phyloP scores from a whole-genome alignment of 2,888 invertebrate species.

The Coenonympha glycerion region DNA sequence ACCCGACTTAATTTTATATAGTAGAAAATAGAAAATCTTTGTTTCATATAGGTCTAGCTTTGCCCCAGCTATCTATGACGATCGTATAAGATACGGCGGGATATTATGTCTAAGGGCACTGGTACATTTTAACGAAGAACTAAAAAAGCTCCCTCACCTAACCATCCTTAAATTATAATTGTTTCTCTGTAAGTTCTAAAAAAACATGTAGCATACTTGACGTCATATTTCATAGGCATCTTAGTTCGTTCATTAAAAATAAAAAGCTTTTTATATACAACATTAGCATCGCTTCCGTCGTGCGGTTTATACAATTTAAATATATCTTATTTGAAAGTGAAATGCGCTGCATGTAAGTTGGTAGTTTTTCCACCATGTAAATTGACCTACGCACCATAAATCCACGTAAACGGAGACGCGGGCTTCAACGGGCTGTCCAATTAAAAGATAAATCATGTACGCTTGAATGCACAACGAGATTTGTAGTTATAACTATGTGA shows the following conservation, averaged over 20 bases:
- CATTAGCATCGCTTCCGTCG: conserved; percentile 12
- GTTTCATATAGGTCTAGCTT: too few relatives aligned
- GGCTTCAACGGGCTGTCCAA: conserved; percentile 17
- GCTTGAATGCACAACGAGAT: neutral
- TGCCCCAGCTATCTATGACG: too few relatives aligned
- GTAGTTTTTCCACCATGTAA: conserved; percentile 23
- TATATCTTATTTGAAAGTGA: conserved; percentile 22
- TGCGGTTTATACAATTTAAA: conserved; percentile 18
- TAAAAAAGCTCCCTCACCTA: too few relatives aligned
- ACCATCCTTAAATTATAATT: neutral
- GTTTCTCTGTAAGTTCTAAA: neutral
- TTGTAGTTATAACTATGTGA: neutral
- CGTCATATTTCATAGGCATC: conserved; percentile 1
- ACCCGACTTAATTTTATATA: too few relatives aligned
- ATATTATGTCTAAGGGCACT: too few relatives aligned
- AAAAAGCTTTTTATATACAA: conserved; percentile 13
- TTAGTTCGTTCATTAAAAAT: conserved; percentile 11
- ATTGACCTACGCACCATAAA: conserved; percentile 23
- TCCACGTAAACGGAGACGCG: conserved; percentile 16
- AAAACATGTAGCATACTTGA: neutral
- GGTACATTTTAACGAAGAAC: too few relatives aligned
- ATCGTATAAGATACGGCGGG: too few relatives aligned
- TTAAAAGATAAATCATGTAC: conserved; percentile 13
- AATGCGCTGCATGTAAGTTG: conserved; percentile 17
- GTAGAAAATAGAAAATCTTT: too few relatives aligned